Conservation (phyloP, 2,888 invertebrate species). For the Bruchidius siliquastri region DNA sequence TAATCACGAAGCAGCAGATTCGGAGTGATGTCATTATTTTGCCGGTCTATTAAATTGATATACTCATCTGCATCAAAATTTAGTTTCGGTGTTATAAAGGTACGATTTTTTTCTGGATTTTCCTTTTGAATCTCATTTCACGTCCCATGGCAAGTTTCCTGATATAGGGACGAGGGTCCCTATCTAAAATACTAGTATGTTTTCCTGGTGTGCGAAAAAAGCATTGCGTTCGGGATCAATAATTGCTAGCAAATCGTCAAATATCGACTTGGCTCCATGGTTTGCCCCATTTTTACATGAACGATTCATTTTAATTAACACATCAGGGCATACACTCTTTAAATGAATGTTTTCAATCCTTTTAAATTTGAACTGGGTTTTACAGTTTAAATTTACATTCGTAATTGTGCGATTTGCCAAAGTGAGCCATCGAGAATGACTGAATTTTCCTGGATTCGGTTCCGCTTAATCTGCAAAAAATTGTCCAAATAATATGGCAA, state of each 20-base stretch:
- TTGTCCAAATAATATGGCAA: slow-evolving; percentile 9
- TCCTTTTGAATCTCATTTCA: not conserved
- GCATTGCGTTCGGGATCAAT: not conserved
- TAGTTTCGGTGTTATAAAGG: slow-evolving; percentile 5
- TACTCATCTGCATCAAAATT: slow-evolving; percentile 9
- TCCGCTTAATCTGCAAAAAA: slow-evolving; percentile 8
- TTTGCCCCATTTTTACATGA: not conserved
- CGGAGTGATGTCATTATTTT: slow-evolving; percentile 5
- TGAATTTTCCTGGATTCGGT: slow-evolving; percentile 11
- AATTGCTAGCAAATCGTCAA: not conserved
- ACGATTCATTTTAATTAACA: not conserved
- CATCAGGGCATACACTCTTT: not conserved
- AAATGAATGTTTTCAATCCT: slow-evolving; percentile 3
- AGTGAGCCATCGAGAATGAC: slow-evolving; percentile 8
- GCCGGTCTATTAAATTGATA: slow-evolving; percentile 9
- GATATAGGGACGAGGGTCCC: not conserved
- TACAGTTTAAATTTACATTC: slow-evolving; percentile 4
- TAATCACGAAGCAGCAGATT: not conserved
- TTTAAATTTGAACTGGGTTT: slow-evolving; percentile 7
- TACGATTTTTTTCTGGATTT: not conserved
- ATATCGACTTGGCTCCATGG: not conserved
- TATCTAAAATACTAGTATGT: not conserved
- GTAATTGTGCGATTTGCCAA: slow-evolving; percentile 3
- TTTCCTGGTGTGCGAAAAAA: not conserved
- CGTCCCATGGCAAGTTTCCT: not conserved